phyloP scores from a whole-genome alignment of 2,797 vertebrate species.

The Schizothorax lantsangensis region DNA sequence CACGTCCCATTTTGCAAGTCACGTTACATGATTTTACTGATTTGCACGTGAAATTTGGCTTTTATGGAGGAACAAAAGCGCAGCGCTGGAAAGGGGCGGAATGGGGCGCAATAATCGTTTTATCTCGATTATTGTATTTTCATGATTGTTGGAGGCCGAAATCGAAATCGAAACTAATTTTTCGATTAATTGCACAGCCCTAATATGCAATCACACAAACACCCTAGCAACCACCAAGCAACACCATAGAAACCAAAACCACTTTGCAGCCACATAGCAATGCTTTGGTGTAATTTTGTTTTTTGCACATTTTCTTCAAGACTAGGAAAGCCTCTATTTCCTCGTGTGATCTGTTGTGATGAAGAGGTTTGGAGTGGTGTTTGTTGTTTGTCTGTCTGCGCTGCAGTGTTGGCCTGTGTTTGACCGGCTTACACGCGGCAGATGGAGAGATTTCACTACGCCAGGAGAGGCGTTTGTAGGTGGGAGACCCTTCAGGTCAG shows the following conservation, averaged over 20 bases:
- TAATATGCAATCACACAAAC: too few relatives aligned
- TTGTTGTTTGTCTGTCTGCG: background rate
- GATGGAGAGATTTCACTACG: constrained; percentile 27
- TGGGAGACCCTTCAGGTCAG: constrained; percentile 30
- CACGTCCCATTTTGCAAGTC: too few relatives aligned
- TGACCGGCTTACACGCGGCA: background rate
- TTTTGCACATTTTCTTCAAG: too few relatives aligned
- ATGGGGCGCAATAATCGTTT: too few relatives aligned
- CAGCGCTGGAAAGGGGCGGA: too few relatives aligned
- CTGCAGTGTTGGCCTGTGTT: background rate
- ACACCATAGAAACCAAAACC: background rate
- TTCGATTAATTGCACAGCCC: too few relatives aligned
- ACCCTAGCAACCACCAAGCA: background rate
- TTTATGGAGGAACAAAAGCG: too few relatives aligned
- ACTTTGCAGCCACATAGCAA: background rate
- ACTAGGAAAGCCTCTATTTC: background rate
- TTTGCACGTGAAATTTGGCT: too few relatives aligned
- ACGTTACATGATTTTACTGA: too few relatives aligned
- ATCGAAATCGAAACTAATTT: too few relatives aligned
- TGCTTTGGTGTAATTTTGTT: background rate
- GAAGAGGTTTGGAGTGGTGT: background rate
- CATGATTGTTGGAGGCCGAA: too few relatives aligned
- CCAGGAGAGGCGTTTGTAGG: constrained; percentile 16
- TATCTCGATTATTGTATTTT: too few relatives aligned
- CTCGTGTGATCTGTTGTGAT: background rate